Conservation (phyloP, 2,888 invertebrate species). For the Campoplex capitator region DNA sequence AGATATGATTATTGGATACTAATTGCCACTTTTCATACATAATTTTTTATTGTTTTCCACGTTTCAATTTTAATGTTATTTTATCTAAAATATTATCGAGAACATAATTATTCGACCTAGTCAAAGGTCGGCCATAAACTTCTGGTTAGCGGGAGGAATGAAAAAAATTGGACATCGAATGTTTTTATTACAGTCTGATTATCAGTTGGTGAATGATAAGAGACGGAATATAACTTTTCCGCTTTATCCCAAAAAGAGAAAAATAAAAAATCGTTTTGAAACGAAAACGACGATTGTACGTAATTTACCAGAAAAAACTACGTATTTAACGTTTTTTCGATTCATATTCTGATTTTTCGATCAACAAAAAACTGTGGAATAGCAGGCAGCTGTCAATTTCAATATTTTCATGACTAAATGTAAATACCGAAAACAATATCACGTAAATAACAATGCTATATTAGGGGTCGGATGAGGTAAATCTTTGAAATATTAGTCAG, state of each 20-base stretch:
- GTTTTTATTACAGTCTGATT: constrained; percentile 4
- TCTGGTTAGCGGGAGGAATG: not conserved
- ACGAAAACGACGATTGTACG: not conserved
- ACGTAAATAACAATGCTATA: not conserved
- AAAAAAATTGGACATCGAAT: not conserved
- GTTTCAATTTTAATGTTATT: not conserved
- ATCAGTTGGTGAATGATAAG: constrained; percentile 21
- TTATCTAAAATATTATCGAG: not conserved
- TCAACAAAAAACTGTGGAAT: not conserved
- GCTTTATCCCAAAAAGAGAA: not conserved
- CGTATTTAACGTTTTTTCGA: not conserved
- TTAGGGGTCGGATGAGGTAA: not conserved
- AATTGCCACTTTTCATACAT: not conserved
- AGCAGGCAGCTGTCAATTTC: not conserved
- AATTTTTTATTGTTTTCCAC: not conserved
- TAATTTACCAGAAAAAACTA: not conserved
- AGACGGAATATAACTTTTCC: not conserved
- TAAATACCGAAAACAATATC: not conserved
- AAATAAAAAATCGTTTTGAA: not conserved
- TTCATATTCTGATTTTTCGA: too few species aligned
- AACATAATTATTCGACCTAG: not conserved
- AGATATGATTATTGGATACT: not conserved
- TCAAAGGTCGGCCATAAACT: constrained; percentile 8
- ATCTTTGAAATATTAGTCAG: not conserved
- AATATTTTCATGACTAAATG: not conserved